Percentiles rank a stretch among this genome's conserved stretches.
Evolutionary conservation across 2,888 invertebrate genomes (phyloP).

Genomic region (Fragum fragum): DNA sequence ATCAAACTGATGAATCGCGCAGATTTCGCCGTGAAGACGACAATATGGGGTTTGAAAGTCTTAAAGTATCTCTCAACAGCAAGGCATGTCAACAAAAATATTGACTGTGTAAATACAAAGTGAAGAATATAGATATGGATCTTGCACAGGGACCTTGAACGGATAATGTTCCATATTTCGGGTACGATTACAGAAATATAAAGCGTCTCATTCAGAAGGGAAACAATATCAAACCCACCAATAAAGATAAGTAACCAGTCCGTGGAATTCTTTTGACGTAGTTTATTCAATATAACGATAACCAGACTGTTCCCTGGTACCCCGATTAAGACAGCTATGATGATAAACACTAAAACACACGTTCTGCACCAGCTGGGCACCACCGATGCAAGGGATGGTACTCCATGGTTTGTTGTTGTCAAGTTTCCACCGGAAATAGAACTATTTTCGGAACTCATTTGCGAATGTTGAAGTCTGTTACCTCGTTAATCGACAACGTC

Average conservation of each 20-base stretch:
- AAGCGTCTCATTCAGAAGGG: not conserved
- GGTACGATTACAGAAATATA: not conserved
- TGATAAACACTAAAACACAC: not conserved
- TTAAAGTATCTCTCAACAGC: not conserved
- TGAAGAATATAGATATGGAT: not conserved
- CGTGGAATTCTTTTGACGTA: not conserved
- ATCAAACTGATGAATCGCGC: not conserved
- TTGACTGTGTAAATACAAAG: not conserved
- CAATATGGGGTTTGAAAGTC: not conserved
- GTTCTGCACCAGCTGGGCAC: not conserved
- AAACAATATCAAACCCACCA: not conserved
- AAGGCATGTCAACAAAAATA: not conserved
- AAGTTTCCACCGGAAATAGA: too few species aligned
- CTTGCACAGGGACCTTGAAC: not conserved
- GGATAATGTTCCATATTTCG: not conserved
- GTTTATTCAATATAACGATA: not conserved
- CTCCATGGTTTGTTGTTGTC: too few species aligned
- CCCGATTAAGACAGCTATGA: not conserved
- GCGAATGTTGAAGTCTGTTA: too few species aligned
- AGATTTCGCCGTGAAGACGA: not conserved
- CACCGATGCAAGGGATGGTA: not conserved
- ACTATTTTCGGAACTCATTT: too few species aligned
- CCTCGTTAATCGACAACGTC: too few species aligned
- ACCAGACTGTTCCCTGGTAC: constrained; percentile 8
- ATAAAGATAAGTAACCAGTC: constrained; percentile 15